phyloP scores from a whole-genome alignment of 2,888 invertebrate species.

The Dicyrtoma fusca region DNA sequence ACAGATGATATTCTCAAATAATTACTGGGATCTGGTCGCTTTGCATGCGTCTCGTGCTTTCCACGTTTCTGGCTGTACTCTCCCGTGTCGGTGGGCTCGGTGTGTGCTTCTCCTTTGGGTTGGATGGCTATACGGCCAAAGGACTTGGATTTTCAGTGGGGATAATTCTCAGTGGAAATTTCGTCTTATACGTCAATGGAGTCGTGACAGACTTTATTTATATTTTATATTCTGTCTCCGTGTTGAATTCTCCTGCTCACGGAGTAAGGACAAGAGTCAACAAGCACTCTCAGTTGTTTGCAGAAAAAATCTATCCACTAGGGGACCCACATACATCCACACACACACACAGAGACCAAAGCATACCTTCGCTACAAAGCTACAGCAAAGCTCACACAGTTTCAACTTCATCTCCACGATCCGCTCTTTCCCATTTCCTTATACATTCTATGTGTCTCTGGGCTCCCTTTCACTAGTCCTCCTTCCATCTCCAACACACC shows the following conservation, averaged over 20 bases:
- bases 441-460: background rate
- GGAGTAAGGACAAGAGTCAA: conserved; percentile 22
- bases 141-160: too few relatives aligned
- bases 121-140: too few relatives aligned
- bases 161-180: too few relatives aligned
- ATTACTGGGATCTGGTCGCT: too few relatives aligned
- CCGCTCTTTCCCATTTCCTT: background rate
- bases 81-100: too few relatives aligned
- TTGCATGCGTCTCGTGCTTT: too few relatives aligned
- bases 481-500: background rate
- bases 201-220: conserved; percentile 12
- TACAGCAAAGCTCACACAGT: background rate
- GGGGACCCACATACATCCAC: conserved; percentile 21
- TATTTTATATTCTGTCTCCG: conserved; percentile 26
- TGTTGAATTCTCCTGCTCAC: background rate
- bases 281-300: conserved; percentile 15
- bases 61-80: too few relatives aligned
- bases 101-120: too few relatives aligned
- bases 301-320: conserved; percentile 27
- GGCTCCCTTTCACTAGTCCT: background rate
- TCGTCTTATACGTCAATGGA: too few relatives aligned
- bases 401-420: background rate
- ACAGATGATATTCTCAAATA: too few relatives aligned
- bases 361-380: too few relatives aligned
- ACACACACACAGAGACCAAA: too few relatives aligned